Conservation (phyloP, 92 coral and sea anemone genomes). For the Pocillopora meandrina region DNA sequence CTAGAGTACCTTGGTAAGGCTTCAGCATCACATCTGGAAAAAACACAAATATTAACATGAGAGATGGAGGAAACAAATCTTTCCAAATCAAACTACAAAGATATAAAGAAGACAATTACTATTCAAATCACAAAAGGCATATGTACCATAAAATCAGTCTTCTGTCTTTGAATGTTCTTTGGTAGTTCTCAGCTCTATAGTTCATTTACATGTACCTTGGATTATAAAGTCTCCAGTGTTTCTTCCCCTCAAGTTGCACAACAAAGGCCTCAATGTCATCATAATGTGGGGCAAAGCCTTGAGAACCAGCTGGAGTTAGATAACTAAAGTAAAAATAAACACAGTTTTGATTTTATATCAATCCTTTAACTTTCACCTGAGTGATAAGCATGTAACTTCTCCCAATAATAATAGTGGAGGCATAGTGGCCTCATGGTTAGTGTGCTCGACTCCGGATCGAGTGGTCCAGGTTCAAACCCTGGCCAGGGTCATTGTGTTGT, state of each 20-base stretch:
- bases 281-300: conserved; percentile 99
- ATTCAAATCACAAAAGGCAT: no score
- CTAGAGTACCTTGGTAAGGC: conserved; percentile 84
- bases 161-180: background rate
- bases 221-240: conserved; percentile 96
- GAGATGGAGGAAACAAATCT: no score
- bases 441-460: no score
- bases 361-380: no score
- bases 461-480: rapidly evolving
- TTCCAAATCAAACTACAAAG: no score
- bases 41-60: background rate
- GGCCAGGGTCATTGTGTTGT: no score
- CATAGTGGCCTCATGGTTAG: no score
- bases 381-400: no score
- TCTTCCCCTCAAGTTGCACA: conserved; percentile 91
- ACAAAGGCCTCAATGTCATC: conserved; percentile 99
- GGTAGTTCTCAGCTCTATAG: background rate
- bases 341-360: background rate
- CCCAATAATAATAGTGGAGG: no score
- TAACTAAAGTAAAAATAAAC: conserved; percentile 53
- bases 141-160: no score
- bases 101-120: no score
- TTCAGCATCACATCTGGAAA: conserved; percentile 63
- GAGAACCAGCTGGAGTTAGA: conserved; percentile 95
- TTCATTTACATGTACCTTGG: conserved; percentile 52